These are phyloP conservation scores for Pseudopleuronectes americanus DNA, from an alignment of 2,797 vertebrate species.

Conservation along the genomic window DNA sequence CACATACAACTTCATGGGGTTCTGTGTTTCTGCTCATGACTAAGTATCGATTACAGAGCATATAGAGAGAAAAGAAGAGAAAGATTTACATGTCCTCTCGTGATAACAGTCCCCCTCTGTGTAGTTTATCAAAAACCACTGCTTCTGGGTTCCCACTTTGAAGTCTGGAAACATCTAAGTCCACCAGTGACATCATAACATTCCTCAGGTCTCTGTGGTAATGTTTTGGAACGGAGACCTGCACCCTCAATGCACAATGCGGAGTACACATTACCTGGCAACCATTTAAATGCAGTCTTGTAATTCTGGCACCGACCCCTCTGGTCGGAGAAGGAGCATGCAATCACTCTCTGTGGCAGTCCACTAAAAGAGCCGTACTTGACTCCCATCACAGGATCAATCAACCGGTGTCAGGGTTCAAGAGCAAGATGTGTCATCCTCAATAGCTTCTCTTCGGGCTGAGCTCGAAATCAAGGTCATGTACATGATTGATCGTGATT, in stretches of 20 bases:
- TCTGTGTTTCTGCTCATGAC: background rate
- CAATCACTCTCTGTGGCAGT: constrained; percentile 72
- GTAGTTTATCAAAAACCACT: constrained; percentile 60
- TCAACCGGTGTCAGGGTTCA: constrained; percentile 67
- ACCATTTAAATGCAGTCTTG: constrained; percentile 59
- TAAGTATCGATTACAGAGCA: background rate
- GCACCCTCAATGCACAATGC: constrained; percentile 46
- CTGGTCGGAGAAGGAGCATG: constrained; percentile 60
- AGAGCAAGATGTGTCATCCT: constrained; percentile 72
- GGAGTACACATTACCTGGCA: constrained; percentile 71
- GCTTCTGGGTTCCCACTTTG: constrained; percentile 51
- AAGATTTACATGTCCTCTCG: constrained; percentile 15
- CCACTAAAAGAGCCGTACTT: constrained; percentile 58
- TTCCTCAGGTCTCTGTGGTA: constrained; percentile 70
- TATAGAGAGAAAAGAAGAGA: constrained; percentile 9
- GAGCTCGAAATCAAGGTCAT: constrained; percentile 74
- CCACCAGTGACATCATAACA: constrained; percentile 74
- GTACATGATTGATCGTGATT: constrained; percentile 75
- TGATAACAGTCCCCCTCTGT: constrained; percentile 20
- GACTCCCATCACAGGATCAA: constrained; percentile 75
- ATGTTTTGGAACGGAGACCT: constrained; percentile 65
- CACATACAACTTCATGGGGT: background rate
- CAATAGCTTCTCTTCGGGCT: constrained; percentile 71
- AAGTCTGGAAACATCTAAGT: constrained; percentile 62
- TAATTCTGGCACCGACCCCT: constrained; percentile 62